phyloP scores from a whole-genome alignment of 2,888 invertebrate species.

The Brenthis daphne region DNA sequence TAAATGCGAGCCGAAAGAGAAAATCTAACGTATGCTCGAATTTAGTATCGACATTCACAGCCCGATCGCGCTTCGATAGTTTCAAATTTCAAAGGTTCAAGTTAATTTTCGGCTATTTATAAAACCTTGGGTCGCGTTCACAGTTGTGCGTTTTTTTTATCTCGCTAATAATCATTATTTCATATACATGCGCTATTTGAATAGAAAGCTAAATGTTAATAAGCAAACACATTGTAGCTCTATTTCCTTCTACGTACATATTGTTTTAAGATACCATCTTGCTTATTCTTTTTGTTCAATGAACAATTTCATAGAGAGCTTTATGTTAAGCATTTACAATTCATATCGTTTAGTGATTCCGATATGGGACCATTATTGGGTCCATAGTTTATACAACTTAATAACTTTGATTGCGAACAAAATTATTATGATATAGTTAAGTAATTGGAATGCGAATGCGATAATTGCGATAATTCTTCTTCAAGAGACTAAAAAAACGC shows the following conservation, averaged over 20 bases:
- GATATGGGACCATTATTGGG: not conserved
- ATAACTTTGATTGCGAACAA: not conserved
- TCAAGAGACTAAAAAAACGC: conserved; percentile 13
- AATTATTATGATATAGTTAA: not conserved
- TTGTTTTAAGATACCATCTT: not conserved
- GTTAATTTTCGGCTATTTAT: conserved; percentile 3
- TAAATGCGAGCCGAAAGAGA: conserved; percentile 3
- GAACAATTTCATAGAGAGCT: not conserved
- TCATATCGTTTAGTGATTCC: too few relatives aligned
- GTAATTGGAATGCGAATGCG: not conserved
- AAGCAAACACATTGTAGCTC: not conserved
- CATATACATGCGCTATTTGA: too few relatives aligned
- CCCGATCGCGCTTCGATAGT: conserved; percentile 22
- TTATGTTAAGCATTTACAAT: not conserved
- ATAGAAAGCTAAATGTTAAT: not conserved
- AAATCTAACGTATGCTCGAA: conserved; percentile 12
- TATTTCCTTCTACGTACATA: not conserved
- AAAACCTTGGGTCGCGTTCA: not conserved
- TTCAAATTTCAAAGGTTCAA: too few relatives aligned
- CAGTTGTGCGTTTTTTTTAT: conserved; percentile 25
- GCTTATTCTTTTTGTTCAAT: not conserved
- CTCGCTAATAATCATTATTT: not conserved
- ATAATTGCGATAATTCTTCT: not conserved
- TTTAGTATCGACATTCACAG: conserved; percentile 26
- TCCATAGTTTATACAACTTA: not conserved